These are phyloP conservation scores for Pseudocheirus occidentalis DNA, from an alignment of 2,797 vertebrate genomes.

Conservation along the genomic window DNA sequence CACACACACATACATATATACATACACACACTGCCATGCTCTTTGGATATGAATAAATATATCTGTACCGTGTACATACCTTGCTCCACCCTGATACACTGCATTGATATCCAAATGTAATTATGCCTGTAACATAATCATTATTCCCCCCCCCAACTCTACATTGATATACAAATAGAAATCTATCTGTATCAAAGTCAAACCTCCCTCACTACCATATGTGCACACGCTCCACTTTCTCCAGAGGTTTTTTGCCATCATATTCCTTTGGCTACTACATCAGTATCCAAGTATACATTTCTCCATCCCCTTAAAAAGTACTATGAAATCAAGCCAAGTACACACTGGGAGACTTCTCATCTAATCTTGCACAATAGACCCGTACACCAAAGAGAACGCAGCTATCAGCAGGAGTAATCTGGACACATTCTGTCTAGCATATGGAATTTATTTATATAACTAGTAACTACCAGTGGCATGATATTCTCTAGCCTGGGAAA, in stretches of 20 bases:
- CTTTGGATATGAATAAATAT: background rate
- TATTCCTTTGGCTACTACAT: background rate
- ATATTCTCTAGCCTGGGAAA: background rate
- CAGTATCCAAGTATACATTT: background rate
- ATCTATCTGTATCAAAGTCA: background rate
- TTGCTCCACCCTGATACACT: background rate
- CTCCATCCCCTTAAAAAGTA: background rate
- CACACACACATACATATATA: too few species aligned
- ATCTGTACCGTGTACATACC: background rate
- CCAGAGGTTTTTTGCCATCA: background rate
- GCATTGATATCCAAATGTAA: background rate
- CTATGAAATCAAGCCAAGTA: background rate
- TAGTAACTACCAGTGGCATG: background rate
- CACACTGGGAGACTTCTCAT: background rate
- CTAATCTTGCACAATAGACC: background rate
- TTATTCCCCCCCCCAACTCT: background rate
- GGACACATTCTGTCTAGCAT: background rate
- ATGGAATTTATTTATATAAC: background rate
- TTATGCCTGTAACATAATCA: background rate
- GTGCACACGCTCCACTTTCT: background rate
- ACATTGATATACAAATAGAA: background rate
- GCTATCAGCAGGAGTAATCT: background rate
- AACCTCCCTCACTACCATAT: background rate
- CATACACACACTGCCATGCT: background rate
- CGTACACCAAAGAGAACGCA: background rate